Base-by-base conservation (phyloP, 2,888 invertebrate species). In the Myopa testacea region DNA sequence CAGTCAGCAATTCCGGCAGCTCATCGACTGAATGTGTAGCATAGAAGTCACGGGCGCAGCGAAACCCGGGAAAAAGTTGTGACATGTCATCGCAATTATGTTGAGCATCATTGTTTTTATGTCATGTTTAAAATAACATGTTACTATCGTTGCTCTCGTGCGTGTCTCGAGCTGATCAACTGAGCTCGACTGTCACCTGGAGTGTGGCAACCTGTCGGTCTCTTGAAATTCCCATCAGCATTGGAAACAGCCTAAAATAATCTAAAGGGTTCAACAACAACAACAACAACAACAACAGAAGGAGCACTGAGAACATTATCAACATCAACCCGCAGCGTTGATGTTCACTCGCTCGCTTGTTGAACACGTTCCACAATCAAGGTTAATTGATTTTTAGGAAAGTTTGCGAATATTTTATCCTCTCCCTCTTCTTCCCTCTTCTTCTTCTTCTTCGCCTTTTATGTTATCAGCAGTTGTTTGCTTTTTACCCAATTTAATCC, bases 351-450 rank as follows among this genome's bases (percentile, higher is more conserved):
- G 45, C 45, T 55, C 12, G 55, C 70, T 55, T 40, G 52, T 63
- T 63, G 63, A 75, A 78, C 81, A 80, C 80, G 81, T 81, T 76
- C 78, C 82, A 83, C 85, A 86, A 86, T 86, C 86, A 86, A 86
- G 85, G 86, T 84, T 86, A 86, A 86, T 86, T 86, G 85, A 86
- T 85, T 86, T 85, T 85, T 83, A 85, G 84, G 83, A 84, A 80
- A 75, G 71, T 70, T 71, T 72, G 78, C 26, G 70, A 34, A 63
- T 72, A 62, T 68, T 78, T 77, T 77, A 72, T 70, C 76, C 71
- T 69, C 68, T 67, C 60, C 68, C 71, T 74, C 68, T 19, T 62
- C 60, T 65, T 34, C 50, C 70, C 10, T 50, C 4, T 19, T 19
- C 50, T 26, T 19, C n/a, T 26, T 70, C 52, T 52, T 70, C 50